Conservation (phyloP, 2,113 vertebrate genomes). For the Rhinogobius similis region DNA sequence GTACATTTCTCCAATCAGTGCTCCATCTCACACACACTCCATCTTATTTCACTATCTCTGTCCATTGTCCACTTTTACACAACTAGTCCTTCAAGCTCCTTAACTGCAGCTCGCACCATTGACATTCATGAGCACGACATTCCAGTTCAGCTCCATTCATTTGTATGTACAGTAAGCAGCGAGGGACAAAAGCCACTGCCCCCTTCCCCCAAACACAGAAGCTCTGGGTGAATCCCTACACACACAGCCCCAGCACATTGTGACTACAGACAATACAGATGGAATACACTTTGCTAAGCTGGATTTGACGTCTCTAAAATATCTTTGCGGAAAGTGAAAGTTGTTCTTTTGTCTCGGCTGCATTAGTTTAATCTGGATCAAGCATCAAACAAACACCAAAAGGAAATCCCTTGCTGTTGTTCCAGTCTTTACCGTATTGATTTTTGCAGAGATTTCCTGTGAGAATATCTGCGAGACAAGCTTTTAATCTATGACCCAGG, state of each 20-base stretch:
- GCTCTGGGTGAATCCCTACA: slow-evolving; percentile 26
- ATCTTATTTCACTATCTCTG: slow-evolving; percentile 35
- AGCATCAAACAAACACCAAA: neutral
- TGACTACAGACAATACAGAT: slow-evolving; percentile 2
- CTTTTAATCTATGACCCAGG: slow-evolving; percentile 6
- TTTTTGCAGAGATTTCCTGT: neutral
- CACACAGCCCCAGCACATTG: neutral
- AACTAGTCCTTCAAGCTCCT: slow-evolving; percentile 73
- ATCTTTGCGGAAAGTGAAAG: neutral
- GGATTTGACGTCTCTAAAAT: neutral
- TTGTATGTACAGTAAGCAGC: slow-evolving; percentile 83
- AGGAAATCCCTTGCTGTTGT: slow-evolving; percentile 2
- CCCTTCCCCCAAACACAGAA: slow-evolving; percentile 34
- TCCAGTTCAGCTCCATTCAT: slow-evolving; percentile 80
- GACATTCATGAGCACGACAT: slow-evolving; percentile 81
- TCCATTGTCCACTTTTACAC: slow-evolving; percentile 68
- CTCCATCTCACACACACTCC: neutral
- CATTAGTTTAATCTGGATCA: neutral
- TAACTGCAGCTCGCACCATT: slow-evolving; percentile 75
- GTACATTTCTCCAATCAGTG: neutral
- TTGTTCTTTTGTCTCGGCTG: neutral
- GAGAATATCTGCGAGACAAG: neutral
- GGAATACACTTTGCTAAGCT: neutral
- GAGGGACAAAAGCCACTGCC: slow-evolving; percentile 58
- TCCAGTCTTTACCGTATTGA: slow-evolving; percentile 1